Percentiles rank a stretch among this genome's conserved stretches.
Conservation (phyloP, 2,888 invertebrate genomes). For the Dicranocentrus wangi region DNA sequence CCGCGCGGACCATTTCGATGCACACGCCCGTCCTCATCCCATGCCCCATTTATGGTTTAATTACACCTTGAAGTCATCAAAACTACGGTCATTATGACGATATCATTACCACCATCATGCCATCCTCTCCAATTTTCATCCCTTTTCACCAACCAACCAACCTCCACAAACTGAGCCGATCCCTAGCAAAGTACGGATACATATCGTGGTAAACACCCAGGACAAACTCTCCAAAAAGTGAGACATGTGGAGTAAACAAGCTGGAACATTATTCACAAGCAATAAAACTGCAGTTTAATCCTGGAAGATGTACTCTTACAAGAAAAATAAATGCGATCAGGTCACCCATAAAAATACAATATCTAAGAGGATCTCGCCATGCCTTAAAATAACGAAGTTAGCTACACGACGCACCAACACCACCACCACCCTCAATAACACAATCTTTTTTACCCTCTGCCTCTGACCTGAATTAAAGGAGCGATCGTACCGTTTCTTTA, state of each 20-base stretch:
- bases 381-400: constrained; percentile 40
- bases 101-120: constrained; percentile 52
- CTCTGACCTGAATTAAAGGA: constrained; percentile 13
- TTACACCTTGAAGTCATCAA: constrained; percentile 54
- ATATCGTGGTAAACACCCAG: too few species aligned
- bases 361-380: constrained; percentile 36
- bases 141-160: background rate
- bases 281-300: constrained; percentile 61
- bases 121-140: constrained; percentile 33
- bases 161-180: too few species aligned
- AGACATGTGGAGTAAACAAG: constrained; percentile 57
- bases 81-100: constrained; percentile 48
- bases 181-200: too few species aligned
- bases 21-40: constrained; percentile 17
- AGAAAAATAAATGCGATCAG: constrained; percentile 43
- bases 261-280: constrained; percentile 58
- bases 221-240: too few species aligned
- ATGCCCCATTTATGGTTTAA: constrained; percentile 55
- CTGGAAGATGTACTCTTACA: background rate
- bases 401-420: background rate
- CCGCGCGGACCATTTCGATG: too few species aligned
- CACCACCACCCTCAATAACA: constrained; percentile 26
- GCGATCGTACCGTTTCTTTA: background rate
- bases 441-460: background rate
- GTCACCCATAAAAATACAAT: constrained; percentile 43